Evolutionary conservation across 2,113 vertebrate genomes (phyloP), one percentile per base, ranked within the genome.

Genomic region (Pedionomus torquatus): DNA sequence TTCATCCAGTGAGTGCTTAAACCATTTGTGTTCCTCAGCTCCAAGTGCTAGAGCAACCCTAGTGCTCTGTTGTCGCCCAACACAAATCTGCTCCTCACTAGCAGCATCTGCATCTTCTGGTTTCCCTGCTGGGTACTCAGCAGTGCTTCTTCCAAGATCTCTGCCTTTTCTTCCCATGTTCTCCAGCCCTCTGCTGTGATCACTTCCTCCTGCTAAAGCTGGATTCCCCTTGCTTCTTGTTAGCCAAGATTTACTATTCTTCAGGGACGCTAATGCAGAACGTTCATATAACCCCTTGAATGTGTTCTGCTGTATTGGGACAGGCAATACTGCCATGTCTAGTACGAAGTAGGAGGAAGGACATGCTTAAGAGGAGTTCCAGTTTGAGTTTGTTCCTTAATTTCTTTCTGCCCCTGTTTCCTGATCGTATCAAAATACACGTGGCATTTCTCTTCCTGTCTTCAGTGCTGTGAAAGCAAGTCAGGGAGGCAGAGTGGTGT

Each of bases 401-500:
- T 54, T 83, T 89, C 43, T 82, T 55, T 55, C 74, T 91, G 46
- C 31, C 25, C 57, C 49, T 69, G n/a, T 30, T 95, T 23, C 46
- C 46, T 0, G 0, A 4, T 20, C 41, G 10, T 31, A 63, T 10
- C 17, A 71, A 68, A 70, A 72, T 11, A 44, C 14, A 13, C 0
- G 10, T 63, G 65, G 10, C 43, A n/a, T 63, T 91, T 95, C 52
- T 82, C 15, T 78, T 91, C 52, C 64, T 87, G 69, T 35, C 43
- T 30, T 37, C 37, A 37, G 37, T 84, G 46, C 60, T 81, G 3
- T 39, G 63, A 79, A 86, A 87, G 55, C 19, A 41, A 54, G 25
- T 35, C 46, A 15, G 24, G 31, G 18, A 74, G 77, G 44, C 77
- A 70, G 19, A 23, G 21, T 64, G 60, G 15, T 66, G 54, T 54